Evolutionary conservation across 1,140 invertebrate genomes (phyloP), one percentile per base, ranked within the genome.

Genomic region (Aleiodes sp.): DNA sequence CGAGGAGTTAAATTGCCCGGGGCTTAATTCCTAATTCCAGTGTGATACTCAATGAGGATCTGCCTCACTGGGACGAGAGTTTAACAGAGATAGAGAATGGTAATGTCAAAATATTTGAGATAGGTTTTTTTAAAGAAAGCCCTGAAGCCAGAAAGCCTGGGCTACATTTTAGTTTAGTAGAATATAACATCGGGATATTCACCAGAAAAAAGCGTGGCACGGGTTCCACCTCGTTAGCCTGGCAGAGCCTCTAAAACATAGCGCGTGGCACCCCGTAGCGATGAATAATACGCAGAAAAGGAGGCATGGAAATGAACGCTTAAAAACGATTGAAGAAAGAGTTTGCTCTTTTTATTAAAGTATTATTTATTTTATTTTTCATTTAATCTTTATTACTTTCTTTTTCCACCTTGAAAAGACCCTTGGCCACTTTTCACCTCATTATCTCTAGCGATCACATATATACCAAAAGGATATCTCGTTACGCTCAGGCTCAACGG

Each of bases 41-140:
- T 46, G 41, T 46, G 41, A 46, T 46, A 16, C 7, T 46, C 7
- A 46, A n/a, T n/a, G n/a, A 46, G 46, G 52, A 65, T 29, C 64
- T 56, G 43, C 19, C n/a, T n/a, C 61, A 52, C 43, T 24, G 37
- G 59, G 31, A 28, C 4, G 14, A 64, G 43, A 33, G 16, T 52
- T n/a, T 63, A 31, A 35, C 26, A 39, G 37, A 24, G 57, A 41
- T 37, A 43, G 41, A 14, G 59, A n/a, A 14, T 46, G 41, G 19
- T 28, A 56, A 68, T 62, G 71, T 72, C 71, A 72, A 68, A 72
- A 72, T 68, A 72, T 72, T 72, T 72, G 71, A 72, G 62, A 68
- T 72, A 66, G 71, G 71, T 70, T 60, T 59, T 60, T 52, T 57
- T 35, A 64, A 69, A 60, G 21, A 46, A 39, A 70, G 10, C 8